Conservation (phyloP, 2,888 invertebrate genomes). For the Tiphia femorata region DNA sequence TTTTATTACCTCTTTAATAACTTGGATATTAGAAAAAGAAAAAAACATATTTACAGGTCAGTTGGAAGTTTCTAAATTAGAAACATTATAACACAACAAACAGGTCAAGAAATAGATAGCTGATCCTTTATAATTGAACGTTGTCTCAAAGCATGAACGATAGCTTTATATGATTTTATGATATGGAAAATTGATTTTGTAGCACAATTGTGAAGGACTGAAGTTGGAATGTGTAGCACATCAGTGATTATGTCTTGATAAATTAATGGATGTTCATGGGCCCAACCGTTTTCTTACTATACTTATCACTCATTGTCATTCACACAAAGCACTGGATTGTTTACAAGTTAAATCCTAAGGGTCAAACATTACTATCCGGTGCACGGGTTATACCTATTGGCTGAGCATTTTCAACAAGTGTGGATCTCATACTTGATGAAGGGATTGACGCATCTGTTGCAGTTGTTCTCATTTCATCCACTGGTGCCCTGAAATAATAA, state of each 20-base stretch:
- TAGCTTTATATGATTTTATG: background rate
- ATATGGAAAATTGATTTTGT: background rate
- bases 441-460: conserved; percentile 63
- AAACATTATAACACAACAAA: no score
- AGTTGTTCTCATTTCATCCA: conserved; percentile 84
- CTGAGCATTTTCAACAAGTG: conserved; percentile 85
- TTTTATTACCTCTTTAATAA: no score
- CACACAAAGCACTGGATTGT: conserved; percentile 22
- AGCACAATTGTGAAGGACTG: background rate
- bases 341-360: conserved; percentile 38
- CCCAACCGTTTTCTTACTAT: conserved; percentile 25
- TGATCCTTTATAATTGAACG: no score
- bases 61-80: no score
- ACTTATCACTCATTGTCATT: conserved; percentile 35
- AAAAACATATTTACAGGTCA: no score
- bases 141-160: no score
- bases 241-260: conserved; percentile 4
- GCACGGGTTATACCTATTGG: conserved; percentile 82
- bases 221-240: background rate
- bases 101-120: no score
- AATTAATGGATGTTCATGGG: conserved; percentile 30
- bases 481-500: conserved; percentile 79
- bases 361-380: conserved; percentile 80
- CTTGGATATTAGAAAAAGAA: no score
- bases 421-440: conserved; percentile 76